A percentile compares a stretch with the other conserved stretches of the same genome.
These are phyloP conservation scores for Ianthella basta DNA, from an alignment of 37 sponge, comb jelly and placozoan genomes.

Conservation along the genomic window DNA sequence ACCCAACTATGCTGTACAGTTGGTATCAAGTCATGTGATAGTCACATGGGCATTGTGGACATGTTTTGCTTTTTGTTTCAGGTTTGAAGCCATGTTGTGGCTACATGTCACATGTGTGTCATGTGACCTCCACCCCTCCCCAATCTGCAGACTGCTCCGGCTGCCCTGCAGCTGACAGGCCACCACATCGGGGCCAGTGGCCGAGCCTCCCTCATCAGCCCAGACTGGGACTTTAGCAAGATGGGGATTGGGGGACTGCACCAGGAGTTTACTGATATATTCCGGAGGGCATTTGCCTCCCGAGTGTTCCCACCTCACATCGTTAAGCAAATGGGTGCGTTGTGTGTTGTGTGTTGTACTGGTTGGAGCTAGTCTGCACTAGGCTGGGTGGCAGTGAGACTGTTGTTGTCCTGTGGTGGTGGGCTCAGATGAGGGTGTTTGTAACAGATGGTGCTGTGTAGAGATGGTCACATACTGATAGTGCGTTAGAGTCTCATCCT, in stretches of 20 bases:
- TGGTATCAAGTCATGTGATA: no score
- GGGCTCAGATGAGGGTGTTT: neutral
- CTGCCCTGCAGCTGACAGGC: conserved; percentile 73
- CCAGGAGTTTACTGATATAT: conserved; percentile 95
- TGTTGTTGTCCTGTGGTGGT: neutral
- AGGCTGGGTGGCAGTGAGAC: neutral
- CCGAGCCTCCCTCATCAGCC: conserved; percentile 82
- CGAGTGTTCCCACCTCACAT: conserved; percentile 96
- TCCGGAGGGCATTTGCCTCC: conserved; percentile 98
- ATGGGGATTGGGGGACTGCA: conserved; percentile 99
- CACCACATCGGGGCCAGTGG: conserved; percentile 47
- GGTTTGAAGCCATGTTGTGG: no score
- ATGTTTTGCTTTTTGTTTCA: neutral
- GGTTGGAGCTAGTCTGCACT: neutral
- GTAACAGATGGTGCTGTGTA: no score
- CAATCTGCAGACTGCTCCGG: neutral
- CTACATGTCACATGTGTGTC: no score
- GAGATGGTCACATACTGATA: no score
- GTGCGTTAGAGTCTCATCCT: no score
- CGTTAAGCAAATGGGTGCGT: conserved; percentile 86
- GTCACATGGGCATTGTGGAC: no score
- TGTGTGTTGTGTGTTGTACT: neutral
- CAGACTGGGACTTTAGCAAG: conserved; percentile 95
- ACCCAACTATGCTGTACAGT: no score
- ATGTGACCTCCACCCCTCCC: no score